Evolutionary conservation across 1,140 invertebrate species (phyloP), one percentile per base, ranked within the genome.

Genomic region (Druon quercuslanigerum): DNA sequence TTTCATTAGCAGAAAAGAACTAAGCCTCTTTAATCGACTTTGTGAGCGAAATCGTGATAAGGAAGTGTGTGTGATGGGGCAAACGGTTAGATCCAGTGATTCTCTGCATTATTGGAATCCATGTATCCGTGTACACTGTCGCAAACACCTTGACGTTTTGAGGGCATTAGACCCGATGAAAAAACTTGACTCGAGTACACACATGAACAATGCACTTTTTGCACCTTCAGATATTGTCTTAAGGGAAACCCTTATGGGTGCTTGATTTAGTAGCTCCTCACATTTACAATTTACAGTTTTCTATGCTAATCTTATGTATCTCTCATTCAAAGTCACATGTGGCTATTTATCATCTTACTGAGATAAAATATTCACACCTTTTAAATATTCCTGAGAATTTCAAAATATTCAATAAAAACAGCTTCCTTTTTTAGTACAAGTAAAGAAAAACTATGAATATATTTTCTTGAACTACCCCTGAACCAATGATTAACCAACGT

Each of bases 81-180:
- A 66, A 66, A 66, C 25, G 13, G 60, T 66, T 8, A 9, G 40
- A 46, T 7, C 40, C 9, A 9, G 40, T 46, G 33, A 66, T 66
- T 66, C 60, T 40, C 25, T 66, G 25, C 13, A 66, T 20, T 17
- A 17, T 54, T 54, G 52, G 17, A 54, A 54, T 66, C 25, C 14
- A 16, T 40, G 16, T 20, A 66, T 66, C 40, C 25, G n/a, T 40
- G 60, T 66, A 66, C 20, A 66, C 16, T 66, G 25, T 66, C 25
- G 60, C 60, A 66, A 33, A 33, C 40, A 66, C 57, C 25, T 66
- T 14, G 14, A 16, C 20, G 57, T 66, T 66, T 66, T 66, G 60
- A 66, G 60, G 60, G 60, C 60, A 66, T 66, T 66, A 66, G 60
- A 66, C 60, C 33, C 60, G 60, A 66, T 66, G 60, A 66, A 33